Percentiles rank a stretch among this genome's conserved stretches.
Evolutionary conservation across 1,140 invertebrate species (phyloP).

Genomic region (Laodelphax striatellus): DNA sequence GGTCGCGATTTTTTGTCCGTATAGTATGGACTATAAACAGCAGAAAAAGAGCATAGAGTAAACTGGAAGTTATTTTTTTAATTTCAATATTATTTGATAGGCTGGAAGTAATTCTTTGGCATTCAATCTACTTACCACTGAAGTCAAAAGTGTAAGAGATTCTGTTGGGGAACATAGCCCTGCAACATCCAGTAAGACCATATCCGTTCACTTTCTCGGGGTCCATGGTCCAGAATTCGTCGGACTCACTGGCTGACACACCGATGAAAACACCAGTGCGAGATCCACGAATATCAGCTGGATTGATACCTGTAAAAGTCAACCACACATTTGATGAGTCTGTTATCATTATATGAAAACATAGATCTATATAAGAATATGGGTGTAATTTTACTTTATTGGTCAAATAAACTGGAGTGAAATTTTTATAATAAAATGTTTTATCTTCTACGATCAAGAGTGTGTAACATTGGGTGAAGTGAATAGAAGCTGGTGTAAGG

Average conservation of each 20-base stretch:
- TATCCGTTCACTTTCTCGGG: conserved; percentile 78
- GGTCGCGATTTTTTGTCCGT: no score
- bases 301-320: conserved; percentile 53
- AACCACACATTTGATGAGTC: neutral
- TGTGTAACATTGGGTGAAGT: no score
- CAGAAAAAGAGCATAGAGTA: no score
- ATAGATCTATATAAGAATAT: no score
- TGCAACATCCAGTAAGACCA: conserved; percentile 79
- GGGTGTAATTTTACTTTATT: no score
- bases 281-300: conserved; percentile 60
- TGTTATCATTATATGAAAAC: no score
- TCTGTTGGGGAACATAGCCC: conserved; percentile 93
- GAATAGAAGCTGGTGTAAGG: no score
- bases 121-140: conserved; percentile 24
- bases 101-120: neutral
- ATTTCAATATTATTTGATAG: neutral
- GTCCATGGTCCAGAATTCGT: conserved; percentile 65
- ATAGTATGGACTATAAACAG: no score
- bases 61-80: no score
- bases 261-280: conserved; percentile 88
- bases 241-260: conserved; percentile 72
- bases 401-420: no score
- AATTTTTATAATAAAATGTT: no score
- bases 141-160: conserved; percentile 93
- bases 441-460: no score